Base-by-base conservation (phyloP, 1,140 invertebrate genomes). In the Brachionus angularis region DNA sequence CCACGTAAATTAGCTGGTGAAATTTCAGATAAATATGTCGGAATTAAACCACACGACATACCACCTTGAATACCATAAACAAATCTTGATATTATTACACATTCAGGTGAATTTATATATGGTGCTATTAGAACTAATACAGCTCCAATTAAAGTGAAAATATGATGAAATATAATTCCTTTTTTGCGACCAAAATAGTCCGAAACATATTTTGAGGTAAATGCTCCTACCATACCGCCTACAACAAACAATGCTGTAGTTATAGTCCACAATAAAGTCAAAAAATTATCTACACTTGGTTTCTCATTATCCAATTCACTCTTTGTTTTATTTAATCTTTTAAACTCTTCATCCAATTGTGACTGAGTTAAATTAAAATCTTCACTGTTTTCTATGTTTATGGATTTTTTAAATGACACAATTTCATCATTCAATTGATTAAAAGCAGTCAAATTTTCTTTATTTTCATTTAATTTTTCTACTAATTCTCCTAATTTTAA, bases 11-110 rank as follows among this genome's bases (percentile, higher is more conserved):
- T 87, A 1, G 86, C 82, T 0, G 91, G 91, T 0, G 91, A 89
- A 76, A 94, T 90, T 81, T 94, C 91, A 0, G 88, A 85, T 8
- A 94, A 78, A 75, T 93, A 94, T 87, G 93, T 89, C 0, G 91
- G 90, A 0, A 88, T 87, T 0, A 93, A 75, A 10, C 90, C 90
- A n/a, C 89, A 74, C 5, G 53, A 12, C 39, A 75, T 39, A 58
- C 71, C 55, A n/a, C 71, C 71, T 36, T 72, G 70, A 12, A 72
- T 34, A 0, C 70, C 70, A 25, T 29, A 44, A 18, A 72, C 34
- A 58, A 72, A 72, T 44, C 70, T 27, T 8, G 50, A 42, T 4
- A 61, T 52, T 44, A 47, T 47, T 5, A 72, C 42, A 33, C 46
- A 71, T 52, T 71, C 67, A 31, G 67, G 67, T 31, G 49, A 34